phyloP scores from a whole-genome alignment of 1,140 invertebrate species.

The Cephus cinctus region DNA sequence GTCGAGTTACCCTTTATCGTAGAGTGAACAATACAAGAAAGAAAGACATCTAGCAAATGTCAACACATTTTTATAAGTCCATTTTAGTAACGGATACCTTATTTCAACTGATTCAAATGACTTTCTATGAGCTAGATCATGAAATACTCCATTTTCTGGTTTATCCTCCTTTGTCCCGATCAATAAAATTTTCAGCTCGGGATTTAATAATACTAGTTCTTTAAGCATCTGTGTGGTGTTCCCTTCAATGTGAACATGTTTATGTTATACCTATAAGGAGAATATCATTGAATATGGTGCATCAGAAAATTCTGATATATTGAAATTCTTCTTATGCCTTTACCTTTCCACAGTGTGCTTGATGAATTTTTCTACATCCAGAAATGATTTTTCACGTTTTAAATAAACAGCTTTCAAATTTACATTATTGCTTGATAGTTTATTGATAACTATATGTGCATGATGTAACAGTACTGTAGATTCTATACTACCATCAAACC shows the following conservation, averaged over 20 bases:
- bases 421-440: constrained; percentile 5
- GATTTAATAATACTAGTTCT: constrained; percentile 16
- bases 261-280: neutral
- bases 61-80: constrained; percentile 23
- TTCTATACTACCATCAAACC: constrained; percentile 29
- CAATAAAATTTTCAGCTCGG: constrained; percentile 30
- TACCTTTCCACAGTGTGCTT: constrained; percentile 23
- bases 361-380: constrained; percentile 16
- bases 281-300: constrained; percentile 15
- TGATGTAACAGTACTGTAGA: constrained; percentile 31
- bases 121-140: neutral
- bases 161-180: constrained; percentile 19
- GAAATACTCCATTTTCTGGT: neutral
- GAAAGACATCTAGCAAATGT: constrained; percentile 23
- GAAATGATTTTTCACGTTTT: constrained; percentile 1
- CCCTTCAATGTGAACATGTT: constrained; percentile 15
- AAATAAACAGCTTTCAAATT: constrained; percentile 19
- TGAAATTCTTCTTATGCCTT: neutral
- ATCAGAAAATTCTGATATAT: constrained; percentile 23
- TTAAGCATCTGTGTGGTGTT: constrained; percentile 3
- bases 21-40: constrained; percentile 18
- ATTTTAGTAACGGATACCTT: constrained; percentile 23
- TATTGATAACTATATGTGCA: constrained; percentile 23
- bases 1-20: neutral
- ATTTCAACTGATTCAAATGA: constrained; percentile 13